Base-by-base conservation (phyloP, 2,888 invertebrate genomes). In the Plemyria rubiginata region DNA sequence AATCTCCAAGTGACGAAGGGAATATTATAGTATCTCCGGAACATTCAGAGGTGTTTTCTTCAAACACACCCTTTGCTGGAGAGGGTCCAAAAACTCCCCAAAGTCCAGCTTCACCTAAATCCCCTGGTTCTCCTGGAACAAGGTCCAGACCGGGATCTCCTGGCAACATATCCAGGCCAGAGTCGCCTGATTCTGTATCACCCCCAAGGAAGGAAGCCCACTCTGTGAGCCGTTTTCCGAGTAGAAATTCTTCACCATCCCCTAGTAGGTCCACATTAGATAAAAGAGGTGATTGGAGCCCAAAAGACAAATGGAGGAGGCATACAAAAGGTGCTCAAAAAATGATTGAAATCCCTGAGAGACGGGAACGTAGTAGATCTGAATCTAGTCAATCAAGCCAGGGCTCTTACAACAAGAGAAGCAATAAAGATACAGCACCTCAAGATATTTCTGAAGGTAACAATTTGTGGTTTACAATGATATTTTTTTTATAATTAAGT, bases 401-500 rank as follows among this genome's bases (percentile, higher is more conserved):
- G 67, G 87, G 87, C 16, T 84, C 90, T 59, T 88, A 90, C 63
- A 89, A 90, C 70, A 91, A 92, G 72, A 78, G 88, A 56, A 84
- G 80, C 67, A 72, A 78, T 60, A 92, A 90, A 66, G 91, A 91
- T 70, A 88, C 93, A 57, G 90, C 87, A 16, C 92, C 94, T 53
- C 95, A 95, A 83, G 94, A 94, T 85, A 94, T 95, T 77, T 95
- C 95, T 63, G 95, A 95, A 77, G 94, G 94, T 94, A 86, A 75
- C 55, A 15, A 22, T 22, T 2, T 22, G 22, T 22, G 22, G 22
- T 22, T 22, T 22, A 22, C 22, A 22, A 22, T 2, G 22, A 32
- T 5, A 8, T 32, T 6, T 32, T 8, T 32, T 32, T 3, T 1
- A 32, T 32, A 6, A 32, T 38, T 38, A 9, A 22, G 22, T 22